Conservation (phyloP, 2,888 invertebrate species). For the Andrena hattorfiana region DNA sequence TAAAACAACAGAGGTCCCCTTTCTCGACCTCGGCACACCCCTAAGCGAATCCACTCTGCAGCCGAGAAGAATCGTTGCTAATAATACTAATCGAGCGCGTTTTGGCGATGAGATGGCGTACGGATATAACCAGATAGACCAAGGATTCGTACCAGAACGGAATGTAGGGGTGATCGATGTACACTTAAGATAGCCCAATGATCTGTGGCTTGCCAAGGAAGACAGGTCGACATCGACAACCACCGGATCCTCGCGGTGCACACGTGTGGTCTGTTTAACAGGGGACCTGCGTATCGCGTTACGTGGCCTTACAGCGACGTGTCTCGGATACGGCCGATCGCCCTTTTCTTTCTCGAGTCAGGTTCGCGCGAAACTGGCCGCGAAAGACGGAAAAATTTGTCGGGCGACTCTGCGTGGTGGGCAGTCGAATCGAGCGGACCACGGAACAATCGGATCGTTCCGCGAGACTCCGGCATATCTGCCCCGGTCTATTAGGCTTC, state of each 20-base stretch:
- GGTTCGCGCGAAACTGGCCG: constrained; percentile 23
- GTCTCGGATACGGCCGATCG: constrained; percentile 40
- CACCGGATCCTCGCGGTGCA: constrained; percentile 60
- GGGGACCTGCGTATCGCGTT: constrained; percentile 64
- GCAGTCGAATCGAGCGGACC: constrained; percentile 24
- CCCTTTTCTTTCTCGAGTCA: constrained; percentile 41
- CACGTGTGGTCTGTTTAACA: constrained; percentile 73
- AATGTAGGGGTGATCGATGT: constrained; percentile 58
- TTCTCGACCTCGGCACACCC: too few relatives aligned
- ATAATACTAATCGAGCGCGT: background rate
- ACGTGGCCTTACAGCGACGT: constrained; percentile 59
- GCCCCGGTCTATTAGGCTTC: constrained; percentile 58
- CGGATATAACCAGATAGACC: constrained; percentile 3
- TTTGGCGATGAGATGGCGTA: too few relatives aligned
- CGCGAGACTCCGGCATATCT: constrained; percentile 33
- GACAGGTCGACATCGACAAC: constrained; percentile 62
- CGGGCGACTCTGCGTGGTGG: background rate
- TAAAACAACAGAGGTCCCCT: too few relatives aligned
- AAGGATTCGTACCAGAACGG: background rate
- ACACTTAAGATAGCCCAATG: constrained; percentile 72
- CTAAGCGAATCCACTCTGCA: background rate
- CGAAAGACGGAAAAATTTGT: constrained; percentile 20
- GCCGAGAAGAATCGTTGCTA: background rate
- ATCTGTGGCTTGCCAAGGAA: constrained; percentile 66
- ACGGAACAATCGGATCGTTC: constrained; percentile 32